phyloP scores from a whole-genome alignment of 2,113 vertebrate species.

The Mus spicilegus region DNA sequence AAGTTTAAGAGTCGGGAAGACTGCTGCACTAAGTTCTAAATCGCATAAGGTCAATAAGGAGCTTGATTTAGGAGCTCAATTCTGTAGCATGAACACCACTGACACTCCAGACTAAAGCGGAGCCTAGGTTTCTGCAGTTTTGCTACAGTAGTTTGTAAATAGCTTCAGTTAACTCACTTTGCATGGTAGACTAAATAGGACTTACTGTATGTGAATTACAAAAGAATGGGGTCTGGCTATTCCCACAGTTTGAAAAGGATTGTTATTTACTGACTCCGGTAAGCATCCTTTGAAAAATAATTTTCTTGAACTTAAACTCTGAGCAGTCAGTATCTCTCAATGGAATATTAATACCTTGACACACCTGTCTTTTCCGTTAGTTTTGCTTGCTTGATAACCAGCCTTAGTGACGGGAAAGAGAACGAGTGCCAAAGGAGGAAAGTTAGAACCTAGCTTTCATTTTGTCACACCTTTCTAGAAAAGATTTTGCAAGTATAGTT shows the following conservation, averaged over 20 bases:
- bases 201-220: slow-evolving; percentile 86
- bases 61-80: slow-evolving; percentile 85
- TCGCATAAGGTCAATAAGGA: slow-evolving; percentile 88
- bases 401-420: slow-evolving; percentile 44
- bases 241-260: slow-evolving; percentile 81
- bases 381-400: slow-evolving; percentile 65
- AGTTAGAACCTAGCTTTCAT: slow-evolving; percentile 36
- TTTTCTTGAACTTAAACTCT: slow-evolving; percentile 59
- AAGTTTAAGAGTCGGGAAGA: slow-evolving; percentile 99
- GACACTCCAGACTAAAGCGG: slow-evolving; percentile 92
- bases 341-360: slow-evolving; percentile 81
- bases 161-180: slow-evolving; percentile 91
- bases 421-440: slow-evolving; percentile 43
- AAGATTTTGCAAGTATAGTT: slow-evolving; percentile 47
- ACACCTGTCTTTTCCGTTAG: slow-evolving; percentile 69
- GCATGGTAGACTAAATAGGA: slow-evolving; percentile 84
- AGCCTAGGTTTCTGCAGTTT: slow-evolving; percentile 89
- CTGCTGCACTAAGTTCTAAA: slow-evolving; percentile 99
- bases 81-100: slow-evolving; percentile 92
- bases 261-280: slow-evolving; percentile 82
- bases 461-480: slow-evolving; percentile 39
- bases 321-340: slow-evolving; percentile 74
- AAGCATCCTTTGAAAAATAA: slow-evolving; percentile 71
- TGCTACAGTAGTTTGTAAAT: slow-evolving; percentile 93
- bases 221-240: slow-evolving; percentile 87